Conservation (phyloP, 2,797 vertebrate genomes). For the Syncerus caffer region DNA sequence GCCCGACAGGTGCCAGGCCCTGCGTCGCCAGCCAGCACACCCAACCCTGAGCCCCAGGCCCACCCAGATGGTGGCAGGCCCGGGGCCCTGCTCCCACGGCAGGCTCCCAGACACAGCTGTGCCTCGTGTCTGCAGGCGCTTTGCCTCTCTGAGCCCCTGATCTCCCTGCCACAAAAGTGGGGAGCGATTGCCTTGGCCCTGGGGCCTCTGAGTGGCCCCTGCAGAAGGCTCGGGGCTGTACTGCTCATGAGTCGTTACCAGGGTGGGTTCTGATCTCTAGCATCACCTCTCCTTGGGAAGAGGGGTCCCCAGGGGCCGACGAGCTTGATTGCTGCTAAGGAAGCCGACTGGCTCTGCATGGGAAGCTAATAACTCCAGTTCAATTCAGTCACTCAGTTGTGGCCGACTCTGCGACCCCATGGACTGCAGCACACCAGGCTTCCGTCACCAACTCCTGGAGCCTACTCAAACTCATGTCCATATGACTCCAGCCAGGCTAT, state of each 20-base stretch:
- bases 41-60: neutral
- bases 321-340: neutral
- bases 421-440: neutral
- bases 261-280: neutral
- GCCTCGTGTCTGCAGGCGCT: neutral
- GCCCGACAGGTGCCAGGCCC: neutral
- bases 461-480: neutral
- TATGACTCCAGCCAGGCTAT: conserved; percentile 40
- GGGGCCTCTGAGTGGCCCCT: neutral
- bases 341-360: neutral
- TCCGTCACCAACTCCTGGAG: neutral
- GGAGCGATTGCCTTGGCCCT: neutral
- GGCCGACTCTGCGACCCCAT: neutral
- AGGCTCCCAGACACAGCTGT: neutral
- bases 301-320: no score
- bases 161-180: neutral
- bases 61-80: fast-evolving
- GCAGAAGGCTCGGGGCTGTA: fast-evolving
- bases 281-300: neutral
- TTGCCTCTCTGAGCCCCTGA: neutral
- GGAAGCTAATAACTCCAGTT: neutral
- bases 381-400: neutral
- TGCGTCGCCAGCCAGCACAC: neutral
- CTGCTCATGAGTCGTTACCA: neutral
- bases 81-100: neutral